Conservation (phyloP, 2,797 vertebrate genomes). For the Anabas testudineus region DNA sequence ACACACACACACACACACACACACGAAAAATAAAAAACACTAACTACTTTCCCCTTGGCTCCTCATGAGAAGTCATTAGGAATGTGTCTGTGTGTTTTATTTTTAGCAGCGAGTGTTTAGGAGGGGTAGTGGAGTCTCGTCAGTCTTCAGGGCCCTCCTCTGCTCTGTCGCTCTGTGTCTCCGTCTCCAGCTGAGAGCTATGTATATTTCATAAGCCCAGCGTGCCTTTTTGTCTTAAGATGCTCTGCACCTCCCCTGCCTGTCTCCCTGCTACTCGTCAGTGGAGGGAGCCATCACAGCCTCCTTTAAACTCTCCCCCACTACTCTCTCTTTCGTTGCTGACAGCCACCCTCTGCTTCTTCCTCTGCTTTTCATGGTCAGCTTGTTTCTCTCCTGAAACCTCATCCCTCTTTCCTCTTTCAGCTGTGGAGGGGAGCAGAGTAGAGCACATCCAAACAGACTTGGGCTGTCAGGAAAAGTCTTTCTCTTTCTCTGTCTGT, state of each 20-base stretch:
- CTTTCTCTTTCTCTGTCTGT: slow-evolving; percentile 56
- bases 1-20: background rate
- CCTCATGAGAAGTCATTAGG: slow-evolving; percentile 72
- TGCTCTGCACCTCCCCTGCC: slow-evolving; percentile 67
- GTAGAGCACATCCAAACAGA: slow-evolving; percentile 69
- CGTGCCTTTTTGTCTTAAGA: slow-evolving; percentile 82
- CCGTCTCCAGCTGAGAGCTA: slow-evolving; percentile 78
- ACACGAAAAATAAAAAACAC: slow-evolving; percentile 16
- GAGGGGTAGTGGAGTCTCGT: slow-evolving; percentile 63
- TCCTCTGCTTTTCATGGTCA: slow-evolving; percentile 79
- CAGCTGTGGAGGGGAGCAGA: slow-evolving; percentile 57
- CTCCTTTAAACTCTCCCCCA: slow-evolving; percentile 67
- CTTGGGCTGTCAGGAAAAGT: slow-evolving; percentile 73
- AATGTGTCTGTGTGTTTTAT: slow-evolving; percentile 71
- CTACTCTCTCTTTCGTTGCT: slow-evolving; percentile 55
- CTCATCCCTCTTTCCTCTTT: slow-evolving; percentile 66
- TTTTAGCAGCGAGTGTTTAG: slow-evolving; percentile 75
- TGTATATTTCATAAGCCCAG: slow-evolving; percentile 85
- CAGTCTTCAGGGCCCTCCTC: slow-evolving; percentile 76
- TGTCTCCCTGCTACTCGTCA: slow-evolving; percentile 76
- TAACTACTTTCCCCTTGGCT: slow-evolving; percentile 41
- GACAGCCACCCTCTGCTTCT: slow-evolving; percentile 76
- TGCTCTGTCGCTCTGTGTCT: slow-evolving; percentile 72
- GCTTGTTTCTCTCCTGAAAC: slow-evolving; percentile 69
- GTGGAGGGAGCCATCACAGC: slow-evolving; percentile 72